phyloP scores from a whole-genome alignment of 2,888 invertebrate genomes.

The Creontiades dilutus region DNA sequence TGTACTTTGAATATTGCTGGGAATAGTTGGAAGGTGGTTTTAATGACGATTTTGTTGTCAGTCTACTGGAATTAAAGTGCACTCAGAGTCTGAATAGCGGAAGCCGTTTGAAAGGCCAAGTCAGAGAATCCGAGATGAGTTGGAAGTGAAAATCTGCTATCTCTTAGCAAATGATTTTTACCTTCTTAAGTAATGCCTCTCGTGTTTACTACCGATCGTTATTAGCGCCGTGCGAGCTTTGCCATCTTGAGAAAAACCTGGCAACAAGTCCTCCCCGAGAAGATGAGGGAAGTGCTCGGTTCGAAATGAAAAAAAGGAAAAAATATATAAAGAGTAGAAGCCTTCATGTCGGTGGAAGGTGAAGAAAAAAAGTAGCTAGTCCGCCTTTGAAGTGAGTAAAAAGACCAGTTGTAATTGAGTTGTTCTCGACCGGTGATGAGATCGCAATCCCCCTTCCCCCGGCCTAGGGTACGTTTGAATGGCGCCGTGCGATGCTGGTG shows the following conservation, averaged over 20 bases:
- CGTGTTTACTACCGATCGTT: slow-evolving; percentile 63
- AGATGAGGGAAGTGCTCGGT: not conserved
- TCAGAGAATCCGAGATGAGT: not conserved
- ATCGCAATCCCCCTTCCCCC: slow-evolving; percentile 6
- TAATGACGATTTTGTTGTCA: too few relatives aligned
- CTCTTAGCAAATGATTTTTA: slow-evolving; percentile 39
- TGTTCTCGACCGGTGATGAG: slow-evolving; percentile 68
- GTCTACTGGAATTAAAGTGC: not conserved
- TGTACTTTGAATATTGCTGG: too few relatives aligned
- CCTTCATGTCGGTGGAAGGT: not conserved
- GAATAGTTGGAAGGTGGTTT: too few relatives aligned
- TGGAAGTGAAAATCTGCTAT: slow-evolving; percentile 3
- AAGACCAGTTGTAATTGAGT: slow-evolving; percentile 70
- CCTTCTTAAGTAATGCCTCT: slow-evolving; percentile 59
- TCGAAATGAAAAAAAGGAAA: not conserved
- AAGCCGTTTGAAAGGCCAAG: not conserved
- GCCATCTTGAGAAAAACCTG: slow-evolving; percentile 63
- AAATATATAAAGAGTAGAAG: not conserved
- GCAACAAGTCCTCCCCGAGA: not conserved
- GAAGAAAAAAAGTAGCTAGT: slow-evolving; percentile 63
- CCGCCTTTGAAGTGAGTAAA: slow-evolving; percentile 69
- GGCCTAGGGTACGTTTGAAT: slow-evolving; percentile 35
- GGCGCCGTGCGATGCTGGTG: slow-evolving; percentile 46
- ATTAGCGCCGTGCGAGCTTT: slow-evolving; percentile 64
- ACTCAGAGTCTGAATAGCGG: not conserved